Base-by-base conservation (phyloP, 2,888 invertebrate species). In the Nomada goodeniana region DNA sequence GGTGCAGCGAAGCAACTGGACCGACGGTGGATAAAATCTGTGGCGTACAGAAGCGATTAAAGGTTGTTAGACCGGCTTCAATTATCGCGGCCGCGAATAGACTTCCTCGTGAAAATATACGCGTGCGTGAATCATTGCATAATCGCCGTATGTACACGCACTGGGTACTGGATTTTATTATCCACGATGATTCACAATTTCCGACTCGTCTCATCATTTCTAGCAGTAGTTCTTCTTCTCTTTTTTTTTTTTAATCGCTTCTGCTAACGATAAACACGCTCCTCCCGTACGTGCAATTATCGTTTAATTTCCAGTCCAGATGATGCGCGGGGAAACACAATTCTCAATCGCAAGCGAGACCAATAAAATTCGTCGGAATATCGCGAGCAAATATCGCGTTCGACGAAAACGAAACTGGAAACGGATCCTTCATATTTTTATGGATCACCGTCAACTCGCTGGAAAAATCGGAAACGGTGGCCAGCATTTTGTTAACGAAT, bases 61-160 rank as follows among this genome's bases (percentile, higher is more conserved):
- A 10, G 23, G 26, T 15, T 5, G 60, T 47, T 60, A 63, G 72
- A 68, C 74, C 29, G 44, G 64, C 70, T 53, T 60, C 63, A 76
- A 69, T 68, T 59, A 68, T 26, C 20, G n/a, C 13, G 63, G 70
- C 74, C 55, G 67, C 52, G 59, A 7, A 5, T 59, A 60, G 50
- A 18, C 63, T 44, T 11, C 29, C 18, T 55, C 4, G 44, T 10
- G 18, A 59, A 67, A 61, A 61, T 9, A 55, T 60, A 20, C 44
- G 13, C 52, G 7, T 9, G 44, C 36, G 23, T 50, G 59, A 75
- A 79, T 79, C 63, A 44, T 76, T 70, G 61, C 64, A 26, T 29
- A 70, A 80, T 61, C 23, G 18, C 36, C 18, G 44, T 15, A 13
- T 65, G 47, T 72, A 44, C 10, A 42, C 10, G 20, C 1, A 60